Base-by-base conservation (phyloP, 1,140 invertebrate genomes). In the Zeugodacus cucurbitae region DNA sequence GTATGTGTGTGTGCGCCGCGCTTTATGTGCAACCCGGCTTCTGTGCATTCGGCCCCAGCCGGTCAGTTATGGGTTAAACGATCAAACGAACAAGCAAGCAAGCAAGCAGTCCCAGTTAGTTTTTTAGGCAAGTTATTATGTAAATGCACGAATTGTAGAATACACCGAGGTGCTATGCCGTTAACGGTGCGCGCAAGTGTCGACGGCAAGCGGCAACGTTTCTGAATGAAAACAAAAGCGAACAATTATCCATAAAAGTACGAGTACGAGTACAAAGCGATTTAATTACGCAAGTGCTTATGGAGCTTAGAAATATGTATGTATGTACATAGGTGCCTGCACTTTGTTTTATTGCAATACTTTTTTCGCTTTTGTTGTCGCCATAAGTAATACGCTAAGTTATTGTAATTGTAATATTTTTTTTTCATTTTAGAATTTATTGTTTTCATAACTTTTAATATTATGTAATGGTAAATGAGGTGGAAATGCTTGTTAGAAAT, bases 221-320 rank as follows among this genome's bases (percentile, higher is more conserved):
- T 74, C 22, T 37, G 67, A 37, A 74, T 74, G 67, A 74, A 74
- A 74, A 74, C 34, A 41, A 74, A 74, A 74, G 67, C 29, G 62
- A 32, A 29, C 17, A 67, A 32, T n/a, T n/a, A n/a, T 67, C 48
- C 48, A 54, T 54, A 54, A 54, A 20, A 54, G 14, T 54, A 54
- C 3, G 48, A 54, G 14, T 54, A 54, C 3, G 48, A 54, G 8
- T 67, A 67, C 78, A 57, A 85, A 44, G 41, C 82, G 44, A 34
- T 57, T 29, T 86, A 29, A 14, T 57, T 86, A 34, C 67, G 67
- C 67, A 74, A 74, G 67, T 74, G 20, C n/a, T n/a, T 34, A 54
- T 54, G 14, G 0, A 11, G 26, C 29, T 34, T 67, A 32, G n/a
- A 32, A 11, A 67, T 34, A 11, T 67, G 14, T 29, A 32, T 34